These are phyloP conservation scores for Rhabdomys pumilio DNA, from an alignment of 2,797 vertebrate species.

Conservation along the genomic window DNA sequence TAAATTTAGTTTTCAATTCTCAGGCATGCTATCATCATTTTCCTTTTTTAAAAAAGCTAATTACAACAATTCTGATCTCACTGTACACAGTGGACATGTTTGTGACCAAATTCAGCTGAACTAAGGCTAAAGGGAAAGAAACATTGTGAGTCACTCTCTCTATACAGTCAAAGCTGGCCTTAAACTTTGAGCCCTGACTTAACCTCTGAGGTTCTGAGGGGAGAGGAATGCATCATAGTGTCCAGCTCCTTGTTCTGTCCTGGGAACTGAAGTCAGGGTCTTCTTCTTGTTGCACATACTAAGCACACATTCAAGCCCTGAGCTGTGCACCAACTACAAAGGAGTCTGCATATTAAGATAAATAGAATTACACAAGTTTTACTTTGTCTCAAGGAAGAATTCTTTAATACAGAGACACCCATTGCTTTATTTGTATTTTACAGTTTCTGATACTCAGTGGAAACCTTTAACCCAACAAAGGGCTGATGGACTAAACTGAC, in stretches of 20 bases:
- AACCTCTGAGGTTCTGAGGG: neutral
- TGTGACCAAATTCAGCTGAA: slow-evolving; percentile 42
- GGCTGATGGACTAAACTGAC: neutral
- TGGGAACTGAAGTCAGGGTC: neutral
- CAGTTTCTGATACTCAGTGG: slow-evolving; percentile 1
- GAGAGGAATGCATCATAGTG: no score
- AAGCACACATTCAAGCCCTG: neutral
- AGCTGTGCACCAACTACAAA: neutral
- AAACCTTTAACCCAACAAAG: neutral
- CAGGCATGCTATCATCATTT: neutral
- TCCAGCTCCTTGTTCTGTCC: neutral
- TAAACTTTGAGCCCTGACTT: no score
- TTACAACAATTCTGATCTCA: neutral
- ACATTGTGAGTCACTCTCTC: neutral
- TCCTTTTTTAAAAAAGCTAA: neutral
- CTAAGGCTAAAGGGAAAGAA: neutral
- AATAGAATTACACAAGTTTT: neutral
- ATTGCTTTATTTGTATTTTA: neutral
- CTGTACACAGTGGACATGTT: neutral
- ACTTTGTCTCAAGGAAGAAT: slow-evolving; percentile 17
- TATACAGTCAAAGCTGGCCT: neutral
- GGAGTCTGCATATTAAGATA: slow-evolving; percentile 8
- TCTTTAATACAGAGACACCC: slow-evolving; percentile 47
- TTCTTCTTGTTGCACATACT: neutral
- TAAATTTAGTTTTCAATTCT: slow-evolving; percentile 42